Evolutionary conservation across 2,797 vertebrate species (phyloP).

Genomic region (Loris lydekkerianus): DNA sequence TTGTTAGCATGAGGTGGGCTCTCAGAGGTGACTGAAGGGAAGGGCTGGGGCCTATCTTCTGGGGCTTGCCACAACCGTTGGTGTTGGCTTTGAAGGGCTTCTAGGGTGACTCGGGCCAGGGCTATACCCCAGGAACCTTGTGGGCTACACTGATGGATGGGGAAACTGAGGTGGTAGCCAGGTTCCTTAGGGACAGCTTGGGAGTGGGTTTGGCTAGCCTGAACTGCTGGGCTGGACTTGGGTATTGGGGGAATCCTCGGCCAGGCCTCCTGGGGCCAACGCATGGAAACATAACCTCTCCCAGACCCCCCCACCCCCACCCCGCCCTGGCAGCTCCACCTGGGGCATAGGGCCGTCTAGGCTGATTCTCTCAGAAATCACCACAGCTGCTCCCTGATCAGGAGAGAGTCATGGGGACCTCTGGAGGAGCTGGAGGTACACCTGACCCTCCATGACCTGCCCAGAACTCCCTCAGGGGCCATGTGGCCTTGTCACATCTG

Average conservation of each 20-base stretch:
- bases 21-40: no score
- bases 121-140: not conserved
- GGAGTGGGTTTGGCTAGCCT: not conserved
- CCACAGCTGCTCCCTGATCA: accelerated
- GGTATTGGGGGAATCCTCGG: not conserved
- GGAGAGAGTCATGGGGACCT: not conserved
- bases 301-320: no score
- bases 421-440: not conserved
- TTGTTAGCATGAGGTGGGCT: not conserved
- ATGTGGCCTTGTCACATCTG: accelerated
- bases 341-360: not conserved
- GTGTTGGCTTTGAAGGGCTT: not conserved
- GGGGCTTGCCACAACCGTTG: not conserved
- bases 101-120: not conserved
- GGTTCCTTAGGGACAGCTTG: not conserved
- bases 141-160: not conserved
- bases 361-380: not conserved
- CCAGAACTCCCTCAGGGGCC: not conserved
- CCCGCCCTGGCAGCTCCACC: not conserved
- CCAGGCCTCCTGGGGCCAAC: accelerated
- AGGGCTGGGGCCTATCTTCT: not conserved
- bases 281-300: not conserved
- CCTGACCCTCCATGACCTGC: not conserved
- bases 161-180: not conserved
- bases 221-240: not conserved